Base-by-base conservation (phyloP, 2,888 invertebrate species). In the Athripsodes cinereus region DNA sequence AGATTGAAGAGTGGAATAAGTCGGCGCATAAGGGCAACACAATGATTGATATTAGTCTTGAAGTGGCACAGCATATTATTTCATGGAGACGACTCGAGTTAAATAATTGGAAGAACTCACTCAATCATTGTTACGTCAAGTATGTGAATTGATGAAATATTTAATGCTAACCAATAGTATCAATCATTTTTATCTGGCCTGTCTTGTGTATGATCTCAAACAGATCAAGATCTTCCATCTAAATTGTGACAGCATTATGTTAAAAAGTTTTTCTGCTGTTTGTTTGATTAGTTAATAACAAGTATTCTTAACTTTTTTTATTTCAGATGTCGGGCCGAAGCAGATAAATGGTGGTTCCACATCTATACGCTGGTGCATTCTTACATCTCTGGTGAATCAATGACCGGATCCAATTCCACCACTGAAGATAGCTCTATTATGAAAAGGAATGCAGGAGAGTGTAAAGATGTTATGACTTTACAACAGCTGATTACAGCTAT, bases 61-160 rank as follows among this genome's bases (percentile, higher is more conserved):
- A 81, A 22, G 78, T 98, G 1, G 90, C 90, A 0, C 83, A 86
- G 61, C 86, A 90, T 68, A 89, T 99, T 52, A 86, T 96, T 50
- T 81, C 84, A 52, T 99, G 96, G 96, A 84, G 97, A 58, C 90
- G 91, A 70, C 71, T 94, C 22, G 97, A 98, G 71, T 78, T 98
- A 66, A 82, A 83, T 58, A 85, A 88, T 67, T 97, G 96, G 96
- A 90, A 89, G 66, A 86, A 88, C 66, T 88, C 90, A 58, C 76
- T 96, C 3, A 85, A 87, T 61, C 81, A 83, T 60, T 80, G 88
- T 18, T 81, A 40, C 13, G 13, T 16, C 40, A 40, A 40, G 40
- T 40, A 40, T 16, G 40, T 2, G 13, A 26, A 26, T 26, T n/a
- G n/a, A n/a, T n/a, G n/a, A n/a, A n/a, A n/a, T n/a, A n/a, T n/a